Percentiles rank a stretch among this genome's conserved stretches.
Evolutionary conservation across 2,888 invertebrate genomes (phyloP).

Genomic region (Odiellus spinosus): DNA sequence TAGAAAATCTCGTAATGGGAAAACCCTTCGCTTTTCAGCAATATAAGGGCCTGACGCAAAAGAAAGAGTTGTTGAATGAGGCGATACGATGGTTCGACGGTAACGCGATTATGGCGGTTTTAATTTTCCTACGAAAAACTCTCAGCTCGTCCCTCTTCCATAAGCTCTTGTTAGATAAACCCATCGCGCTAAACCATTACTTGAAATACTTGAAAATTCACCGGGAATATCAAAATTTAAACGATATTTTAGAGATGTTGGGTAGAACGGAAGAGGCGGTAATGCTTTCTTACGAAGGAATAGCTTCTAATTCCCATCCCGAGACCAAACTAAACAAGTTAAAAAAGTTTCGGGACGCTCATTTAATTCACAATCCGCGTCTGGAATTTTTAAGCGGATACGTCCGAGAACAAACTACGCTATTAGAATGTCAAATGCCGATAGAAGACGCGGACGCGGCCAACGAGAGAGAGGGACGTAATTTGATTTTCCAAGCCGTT

Average conservation of each 20-base stretch:
- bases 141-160: slow-evolving; percentile 4
- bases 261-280: slow-evolving; percentile 12
- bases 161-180: slow-evolving; percentile 5
- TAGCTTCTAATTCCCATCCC: not conserved
- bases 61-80: slow-evolving; percentile 5
- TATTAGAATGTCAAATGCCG: slow-evolving; percentile 11
- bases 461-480: not conserved
- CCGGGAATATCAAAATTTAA: slow-evolving; percentile 3
- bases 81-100: slow-evolving; percentile 7
- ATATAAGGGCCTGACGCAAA: too few relatives aligned
- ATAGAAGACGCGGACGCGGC: slow-evolving; percentile 9
- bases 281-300: slow-evolving; percentile 3
- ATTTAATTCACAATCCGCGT: not conserved
- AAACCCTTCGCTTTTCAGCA: too few relatives aligned
- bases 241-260: slow-evolving; percentile 5
- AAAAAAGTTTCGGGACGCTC: too few relatives aligned
- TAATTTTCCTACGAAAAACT: slow-evolving; percentile 8
- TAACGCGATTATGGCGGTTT: slow-evolving; percentile 8
- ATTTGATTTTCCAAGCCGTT: slow-evolving; percentile 3
- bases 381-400: slow-evolving; percentile 1
- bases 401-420: slow-evolving; percentile 6
- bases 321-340: not conserved
- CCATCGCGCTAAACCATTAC: slow-evolving; percentile 11
- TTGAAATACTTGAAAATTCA: slow-evolving; percentile 5
- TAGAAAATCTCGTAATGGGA: too few relatives aligned